Evolutionary conservation across 2,797 vertebrate species (phyloP), one percentile per base, ranked within the genome.

Genomic region (Artibeus jamaicensis): DNA sequence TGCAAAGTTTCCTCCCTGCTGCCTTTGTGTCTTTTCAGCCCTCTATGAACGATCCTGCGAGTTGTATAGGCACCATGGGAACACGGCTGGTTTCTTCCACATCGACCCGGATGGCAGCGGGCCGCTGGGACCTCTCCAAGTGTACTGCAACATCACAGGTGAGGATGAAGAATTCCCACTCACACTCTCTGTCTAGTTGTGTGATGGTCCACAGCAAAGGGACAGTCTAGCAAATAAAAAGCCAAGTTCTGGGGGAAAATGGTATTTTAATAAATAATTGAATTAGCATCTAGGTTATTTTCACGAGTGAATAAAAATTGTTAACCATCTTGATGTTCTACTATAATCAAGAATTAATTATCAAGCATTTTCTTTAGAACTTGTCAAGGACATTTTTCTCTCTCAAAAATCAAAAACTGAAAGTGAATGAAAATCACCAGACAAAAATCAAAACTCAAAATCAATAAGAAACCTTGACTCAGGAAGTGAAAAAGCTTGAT

Each of bases 101-200:
- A 98, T 99, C 0, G 99, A 99, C 83, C 97, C 98, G 0, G 99
- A 99, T 85, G 98, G 98, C 93, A 99, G 99, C 5, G 99, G 99
- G 19, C 98, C 98, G 0, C 97, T 99, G 48, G 97, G 82, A 94
- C 98, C 99, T 0, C 95, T 99, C 53, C 98, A 86, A 0, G 98
- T 99, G 4, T 98, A 98, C 91, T 99, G 99, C 96, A 98, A 99
- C 55, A 97, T 99, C 89, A 99, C 98, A 70, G 99, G 99, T 99
- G 98, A 98, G 92, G 15, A 32, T 9, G 6, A 50, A 44, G 11
- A 2, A 34, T 24, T 2, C 21, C 87, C 3, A 18, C 59, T 32
- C 16, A 57, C 0, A 15, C 73, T 76, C 73, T 76, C 78, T 34
- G 34, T 8, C 10, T 26, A 3, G 0, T 5, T 22, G 3, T 6